phyloP scores from a whole-genome alignment of 2,888 invertebrate species.

The Xanthorhoe designata region DNA sequence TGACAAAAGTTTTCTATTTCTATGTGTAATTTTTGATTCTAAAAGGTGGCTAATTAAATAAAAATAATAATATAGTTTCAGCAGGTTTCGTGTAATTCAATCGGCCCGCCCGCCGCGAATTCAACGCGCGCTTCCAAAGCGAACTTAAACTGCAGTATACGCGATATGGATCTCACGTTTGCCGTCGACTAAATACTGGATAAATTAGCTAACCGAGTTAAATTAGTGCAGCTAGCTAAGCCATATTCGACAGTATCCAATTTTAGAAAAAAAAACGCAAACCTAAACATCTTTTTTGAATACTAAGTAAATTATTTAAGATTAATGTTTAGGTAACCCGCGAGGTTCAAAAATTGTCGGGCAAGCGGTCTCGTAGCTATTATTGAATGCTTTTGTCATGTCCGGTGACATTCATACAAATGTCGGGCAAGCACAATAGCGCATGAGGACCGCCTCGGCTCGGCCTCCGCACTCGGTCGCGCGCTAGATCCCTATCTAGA shows the following conservation, averaged over 20 bases:
- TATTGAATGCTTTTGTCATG: constrained; percentile 58
- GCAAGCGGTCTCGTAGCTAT: constrained; percentile 44
- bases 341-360: constrained; percentile 41
- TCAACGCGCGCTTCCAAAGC: constrained; percentile 68
- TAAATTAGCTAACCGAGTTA: constrained; percentile 80
- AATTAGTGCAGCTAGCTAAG: constrained; percentile 67
- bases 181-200: constrained; percentile 77
- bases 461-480: constrained; percentile 45
- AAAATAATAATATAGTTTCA: constrained; percentile 47
- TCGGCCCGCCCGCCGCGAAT: constrained; percentile 70
- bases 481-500: constrained; percentile 56
- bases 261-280: constrained; percentile 18
- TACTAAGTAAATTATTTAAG: neutral
- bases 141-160: constrained; percentile 68
- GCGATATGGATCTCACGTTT: constrained; percentile 83
- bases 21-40: neutral
- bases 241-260: constrained; percentile 48
- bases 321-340: neutral
- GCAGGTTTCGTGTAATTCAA: constrained; percentile 51
- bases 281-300: constrained; percentile 1
- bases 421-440: constrained; percentile 52
- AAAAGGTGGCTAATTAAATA: constrained; percentile 43
- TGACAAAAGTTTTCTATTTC: neutral
- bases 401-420: constrained; percentile 51
- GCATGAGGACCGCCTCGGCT: constrained; percentile 41